Conservation (phyloP, 1,140 invertebrate species). For the Wiebesia pumilae region DNA sequence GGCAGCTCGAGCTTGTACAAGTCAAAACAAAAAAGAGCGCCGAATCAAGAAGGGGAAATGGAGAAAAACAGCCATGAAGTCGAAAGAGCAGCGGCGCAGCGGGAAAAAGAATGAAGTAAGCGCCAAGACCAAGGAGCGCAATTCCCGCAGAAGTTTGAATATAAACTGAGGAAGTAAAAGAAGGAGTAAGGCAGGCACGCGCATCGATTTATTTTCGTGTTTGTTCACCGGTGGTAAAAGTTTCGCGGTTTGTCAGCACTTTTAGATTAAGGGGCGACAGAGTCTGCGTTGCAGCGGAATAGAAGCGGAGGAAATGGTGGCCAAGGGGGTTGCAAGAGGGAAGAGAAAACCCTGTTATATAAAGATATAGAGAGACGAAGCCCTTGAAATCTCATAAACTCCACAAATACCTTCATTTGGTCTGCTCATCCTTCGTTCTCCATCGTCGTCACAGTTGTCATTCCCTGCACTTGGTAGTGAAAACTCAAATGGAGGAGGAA, state of each 20-base stretch:
- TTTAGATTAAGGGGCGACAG: conserved; percentile 66
- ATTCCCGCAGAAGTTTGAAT: conserved; percentile 64
- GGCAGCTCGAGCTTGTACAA: not conserved
- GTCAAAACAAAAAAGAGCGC: too few species aligned
- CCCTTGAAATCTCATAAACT: conserved; percentile 68
- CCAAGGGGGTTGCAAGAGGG: conserved; percentile 10
- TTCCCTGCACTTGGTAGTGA: conserved; percentile 5
- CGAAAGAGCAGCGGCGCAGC: not conserved
- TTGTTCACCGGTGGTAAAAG: conserved; percentile 66
- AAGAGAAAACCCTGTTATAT: conserved; percentile 33
- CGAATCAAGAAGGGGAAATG: not conserved
- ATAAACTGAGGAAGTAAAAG: conserved; percentile 60
- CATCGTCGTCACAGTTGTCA: not conserved
- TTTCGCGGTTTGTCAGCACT: conserved; percentile 71
- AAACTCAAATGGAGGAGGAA: not conserved
- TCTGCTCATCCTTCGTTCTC: conserved; percentile 54
- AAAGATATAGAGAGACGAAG: conserved; percentile 8
- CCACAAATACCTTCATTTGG: conserved; percentile 65
- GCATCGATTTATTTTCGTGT: conserved; percentile 70
- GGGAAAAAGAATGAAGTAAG: not conserved
- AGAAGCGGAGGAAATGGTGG: not conserved
- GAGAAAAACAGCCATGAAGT: not conserved
- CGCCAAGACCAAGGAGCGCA: conserved; percentile 27
- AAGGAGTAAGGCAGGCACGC: not conserved
- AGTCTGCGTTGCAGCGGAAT: not conserved